Percentiles rank a stretch among this genome's conserved stretches.
phyloP scores from a whole-genome alignment of 2,113 vertebrate genomes.

The Callipepla squamata region DNA sequence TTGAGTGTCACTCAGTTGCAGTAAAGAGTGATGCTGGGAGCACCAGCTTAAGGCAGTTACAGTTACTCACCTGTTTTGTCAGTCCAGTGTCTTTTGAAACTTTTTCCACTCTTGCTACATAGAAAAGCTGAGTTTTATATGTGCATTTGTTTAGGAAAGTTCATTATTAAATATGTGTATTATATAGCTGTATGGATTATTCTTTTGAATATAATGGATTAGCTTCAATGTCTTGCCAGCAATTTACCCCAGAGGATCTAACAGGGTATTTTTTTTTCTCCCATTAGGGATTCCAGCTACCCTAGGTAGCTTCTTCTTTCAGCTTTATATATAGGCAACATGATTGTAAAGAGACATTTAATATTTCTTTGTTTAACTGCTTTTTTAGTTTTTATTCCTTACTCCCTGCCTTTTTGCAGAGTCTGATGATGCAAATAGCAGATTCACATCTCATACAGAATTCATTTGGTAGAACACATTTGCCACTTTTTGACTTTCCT shows the following conservation, averaged over 20 bases:
- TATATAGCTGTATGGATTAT: neutral
- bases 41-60: neutral
- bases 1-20: neutral
- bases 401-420: neutral
- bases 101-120: neutral
- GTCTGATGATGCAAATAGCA: neutral
- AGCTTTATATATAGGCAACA: neutral
- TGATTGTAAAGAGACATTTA: neutral
- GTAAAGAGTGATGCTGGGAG: neutral
- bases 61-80: neutral
- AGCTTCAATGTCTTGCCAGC: neutral
- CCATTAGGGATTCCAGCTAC: neutral
- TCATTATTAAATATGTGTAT: neutral
- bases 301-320: neutral
- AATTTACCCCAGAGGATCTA: neutral
- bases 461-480: neutral
- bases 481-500: neutral
- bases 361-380: neutral
- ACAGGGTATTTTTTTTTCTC: neutral
- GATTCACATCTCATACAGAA: neutral
- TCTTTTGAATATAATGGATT: neutral
- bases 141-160: neutral
- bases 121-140: neutral
- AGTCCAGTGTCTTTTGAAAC: neutral
- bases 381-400: neutral